Evolutionary conservation across 2,888 invertebrate species (phyloP), one percentile per base, ranked within the genome.

Genomic region (Hyppa rectilinea): DNA sequence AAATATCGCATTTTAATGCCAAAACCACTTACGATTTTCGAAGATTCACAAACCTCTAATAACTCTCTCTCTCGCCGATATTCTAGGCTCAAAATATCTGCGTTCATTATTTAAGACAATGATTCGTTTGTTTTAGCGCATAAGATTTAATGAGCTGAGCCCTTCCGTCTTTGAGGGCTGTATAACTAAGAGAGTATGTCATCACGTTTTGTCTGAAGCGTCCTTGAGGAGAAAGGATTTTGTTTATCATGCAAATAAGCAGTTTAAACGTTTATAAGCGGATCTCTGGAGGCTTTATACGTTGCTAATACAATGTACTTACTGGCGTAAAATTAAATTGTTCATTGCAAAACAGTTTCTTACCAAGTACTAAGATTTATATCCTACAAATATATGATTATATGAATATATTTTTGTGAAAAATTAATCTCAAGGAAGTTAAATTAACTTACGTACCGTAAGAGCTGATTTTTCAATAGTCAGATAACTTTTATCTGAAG

Each of bases 161-260:
- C 26, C 47, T 78, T 60, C 78, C 50, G 43, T 64, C 55, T 71
- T 56, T 31, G 50, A 64, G 47, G 58, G 53, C 29, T n/a, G 40
- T 52, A 38, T 81, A 77, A 61, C 78, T 82, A 52, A 71, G 63
- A 45, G 64, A 53, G 73, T 71, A 71, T 71, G 45, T 78, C 71
- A 43, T 61, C 79, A 26, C 52, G 52, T 82, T 78, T 71, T 71
- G 79, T 82, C 45, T 71, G 50, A 29, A 67, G 49, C 60, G 58
- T 34, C 73, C 64, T 82, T 78, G 79, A 71, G 53, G 20, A 47
- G 29, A 65, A 78, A 65, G 82, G 82, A 78, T 78, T 78, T 71
- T 78, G 75, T 79, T 78, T 78, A 79, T 78, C 78, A 80, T 79
- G 79, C 78, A 78, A 78, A 78, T 78, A 80, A 80, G 78, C 80